Evolutionary conservation across 2,888 invertebrate species (phyloP).

Genomic region (Busseola fusca): DNA sequence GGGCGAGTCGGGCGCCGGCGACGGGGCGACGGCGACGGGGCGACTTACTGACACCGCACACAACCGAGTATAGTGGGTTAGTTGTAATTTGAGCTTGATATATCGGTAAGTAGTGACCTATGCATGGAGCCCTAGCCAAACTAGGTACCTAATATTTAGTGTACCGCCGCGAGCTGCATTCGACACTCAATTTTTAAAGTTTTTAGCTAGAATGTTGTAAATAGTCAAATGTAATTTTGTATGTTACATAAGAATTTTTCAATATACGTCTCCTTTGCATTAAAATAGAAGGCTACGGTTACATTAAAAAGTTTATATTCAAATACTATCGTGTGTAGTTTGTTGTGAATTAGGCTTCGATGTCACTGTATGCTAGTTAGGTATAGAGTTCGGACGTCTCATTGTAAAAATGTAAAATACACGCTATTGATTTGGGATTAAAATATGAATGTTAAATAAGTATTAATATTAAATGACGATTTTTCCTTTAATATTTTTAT

Average conservation of each 20-base stretch:
- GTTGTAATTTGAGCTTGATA: slow-evolving; percentile 79
- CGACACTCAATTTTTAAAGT: slow-evolving; percentile 75
- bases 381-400: slow-evolving; percentile 83
- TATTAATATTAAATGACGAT: slow-evolving; percentile 85
- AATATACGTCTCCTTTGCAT: slow-evolving; percentile 86
- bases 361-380: slow-evolving; percentile 86
- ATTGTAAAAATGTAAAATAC: slow-evolving; percentile 89
- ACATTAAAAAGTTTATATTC: slow-evolving; percentile 82
- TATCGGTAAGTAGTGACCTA: slow-evolving; percentile 77
- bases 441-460: slow-evolving; percentile 86
- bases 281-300: slow-evolving; percentile 84
- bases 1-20: slow-evolving; percentile 44
- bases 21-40: slow-evolving; percentile 5
- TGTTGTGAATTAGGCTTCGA: slow-evolving; percentile 87
- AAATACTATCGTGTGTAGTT: slow-evolving; percentile 86
- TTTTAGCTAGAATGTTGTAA: slow-evolving; percentile 86
- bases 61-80: slow-evolving; percentile 63
- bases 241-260: slow-evolving; percentile 86
- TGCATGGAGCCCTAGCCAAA: slow-evolving; percentile 85
- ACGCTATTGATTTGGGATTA: slow-evolving; percentile 84
- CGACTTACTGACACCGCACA: slow-evolving; percentile 50
- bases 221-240: slow-evolving; percentile 88
- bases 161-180: slow-evolving; percentile 76
- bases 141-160: slow-evolving; percentile 81
- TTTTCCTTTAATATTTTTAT: slow-evolving; percentile 89